Base-by-base conservation (phyloP, 2,888 invertebrate species). In the Morpho helenor region DNA sequence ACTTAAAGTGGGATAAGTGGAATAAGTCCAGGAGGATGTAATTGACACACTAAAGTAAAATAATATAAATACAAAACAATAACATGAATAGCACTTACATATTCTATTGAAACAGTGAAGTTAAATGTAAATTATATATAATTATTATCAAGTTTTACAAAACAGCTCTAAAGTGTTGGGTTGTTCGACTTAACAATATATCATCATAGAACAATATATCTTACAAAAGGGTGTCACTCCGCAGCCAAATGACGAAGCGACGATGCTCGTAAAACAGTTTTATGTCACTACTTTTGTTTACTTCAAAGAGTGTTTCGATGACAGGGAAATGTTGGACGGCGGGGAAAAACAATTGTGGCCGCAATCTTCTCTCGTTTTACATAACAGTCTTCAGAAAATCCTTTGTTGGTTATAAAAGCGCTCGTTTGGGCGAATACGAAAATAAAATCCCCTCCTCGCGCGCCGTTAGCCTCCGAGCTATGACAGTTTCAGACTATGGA, bases 221-320 rank as follows among this genome's bases (percentile, higher is more conserved):
- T 31, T 31, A 31, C 3, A 31, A 48, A 46, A 49, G 49, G 56
- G 22, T 43, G 52, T 49, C 54, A 60, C 56, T 42, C 45, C 58
- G 10, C 52, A 54, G 45, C 56, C 52, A 56, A 63, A 63, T 60
- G 58, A 63, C 60, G 64, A 52, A 55, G 74, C 67, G 70, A 68
- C 75, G 76, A 84, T 82, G 16, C 16, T 16, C 16, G 16, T 16
- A 86, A 85, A 84, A 84, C 80, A 79, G 31, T 84, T 86, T 84
- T 80, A 82, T 77, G 75, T 75, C 76, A 77, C 77, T 75, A 76
- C 78, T 82, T 79, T 81, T 84, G 80, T 84, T 84, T 80, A 80
- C 75, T 79, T 78, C 77, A 79, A 79, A 80, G 76, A 66, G 69
- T 71, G 75, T 74, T 75, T 67, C 61, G 73, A 72, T 74, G 74